These are phyloP conservation scores for Macrochelys suwanniensis DNA, from an alignment of 2,797 vertebrate genomes.

Conservation along the genomic window DNA sequence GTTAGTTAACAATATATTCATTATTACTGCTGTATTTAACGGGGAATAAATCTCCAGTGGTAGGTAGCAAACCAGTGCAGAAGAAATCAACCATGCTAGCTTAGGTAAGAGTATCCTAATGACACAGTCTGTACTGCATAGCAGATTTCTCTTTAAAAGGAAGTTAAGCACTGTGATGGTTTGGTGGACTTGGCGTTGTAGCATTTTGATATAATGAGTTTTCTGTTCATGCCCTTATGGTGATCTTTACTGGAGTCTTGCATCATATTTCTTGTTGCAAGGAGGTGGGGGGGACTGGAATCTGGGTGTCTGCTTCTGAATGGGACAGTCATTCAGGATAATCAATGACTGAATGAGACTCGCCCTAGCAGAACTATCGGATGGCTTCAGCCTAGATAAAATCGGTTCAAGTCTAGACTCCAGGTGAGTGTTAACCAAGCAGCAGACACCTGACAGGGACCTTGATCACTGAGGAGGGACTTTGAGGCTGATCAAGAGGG, in stretches of 20 bases:
- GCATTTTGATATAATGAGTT: background rate
- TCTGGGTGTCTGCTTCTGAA: background rate
- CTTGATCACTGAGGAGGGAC: too few relatives aligned
- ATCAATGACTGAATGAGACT: background rate
- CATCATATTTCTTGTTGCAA: background rate
- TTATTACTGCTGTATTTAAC: constrained; percentile 28
- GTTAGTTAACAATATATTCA: constrained; percentile 33
- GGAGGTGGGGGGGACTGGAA: rapidly evolving
- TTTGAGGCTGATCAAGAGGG: too few relatives aligned
- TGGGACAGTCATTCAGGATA: background rate
- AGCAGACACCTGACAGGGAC: too few relatives aligned
- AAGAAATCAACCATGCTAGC: background rate
- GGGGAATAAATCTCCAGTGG: constrained; percentile 19
- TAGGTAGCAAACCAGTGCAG: background rate
- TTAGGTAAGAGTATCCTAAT: constrained; percentile 1
- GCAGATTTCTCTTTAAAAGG: constrained; percentile 31
- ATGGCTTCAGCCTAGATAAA: too few relatives aligned
- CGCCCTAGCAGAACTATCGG: too few relatives aligned
- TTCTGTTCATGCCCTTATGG: background rate
- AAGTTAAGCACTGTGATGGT: background rate
- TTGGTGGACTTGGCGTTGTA: background rate
- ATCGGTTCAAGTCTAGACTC: too few relatives aligned
- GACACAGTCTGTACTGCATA: constrained; percentile 31
- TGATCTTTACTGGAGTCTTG: too few relatives aligned
- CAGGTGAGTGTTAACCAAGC: too few relatives aligned